Evolutionary conservation across 2,113 vertebrate species (phyloP).

Genomic region (Sprattus sprattus): DNA sequence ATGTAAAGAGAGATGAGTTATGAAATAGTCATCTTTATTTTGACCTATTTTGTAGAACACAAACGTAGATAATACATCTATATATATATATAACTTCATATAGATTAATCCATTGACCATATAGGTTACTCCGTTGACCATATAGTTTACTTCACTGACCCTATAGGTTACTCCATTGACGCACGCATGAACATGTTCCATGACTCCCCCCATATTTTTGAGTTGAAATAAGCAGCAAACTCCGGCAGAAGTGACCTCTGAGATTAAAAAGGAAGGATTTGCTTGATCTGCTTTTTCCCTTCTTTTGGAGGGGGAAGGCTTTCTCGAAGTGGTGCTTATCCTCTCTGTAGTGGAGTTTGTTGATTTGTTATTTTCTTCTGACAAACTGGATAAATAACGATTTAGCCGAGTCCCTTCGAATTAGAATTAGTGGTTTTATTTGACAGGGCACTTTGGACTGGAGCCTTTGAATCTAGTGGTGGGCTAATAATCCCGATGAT

Average conservation of each 20-base stretch:
- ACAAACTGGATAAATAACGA: constrained; percentile 11
- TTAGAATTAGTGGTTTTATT: constrained; percentile 16
- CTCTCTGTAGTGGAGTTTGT: constrained; percentile 7
- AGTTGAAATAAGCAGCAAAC: background rate
- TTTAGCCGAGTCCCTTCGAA: background rate
- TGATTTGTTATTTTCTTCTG: background rate
- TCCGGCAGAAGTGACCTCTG: background rate
- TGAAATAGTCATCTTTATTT: no score
- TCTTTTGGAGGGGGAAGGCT: background rate
- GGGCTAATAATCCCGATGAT: constrained; percentile 18
- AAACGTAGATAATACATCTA: background rate
- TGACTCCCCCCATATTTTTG: background rate
- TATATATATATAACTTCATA: no score
- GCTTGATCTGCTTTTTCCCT: background rate
- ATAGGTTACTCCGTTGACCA: no score
- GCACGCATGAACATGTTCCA: background rate
- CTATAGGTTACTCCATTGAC: no score
- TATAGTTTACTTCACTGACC: no score
- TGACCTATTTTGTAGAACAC: background rate
- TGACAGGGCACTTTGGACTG: constrained; percentile 14
- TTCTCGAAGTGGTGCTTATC: background rate
- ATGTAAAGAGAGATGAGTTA: background rate
- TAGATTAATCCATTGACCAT: no score
- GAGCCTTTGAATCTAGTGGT: constrained; percentile 3
- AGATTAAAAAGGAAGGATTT: background rate